Conservation (phyloP, 2,113 vertebrate species). For the Corythoichthys haematopterus region DNA sequence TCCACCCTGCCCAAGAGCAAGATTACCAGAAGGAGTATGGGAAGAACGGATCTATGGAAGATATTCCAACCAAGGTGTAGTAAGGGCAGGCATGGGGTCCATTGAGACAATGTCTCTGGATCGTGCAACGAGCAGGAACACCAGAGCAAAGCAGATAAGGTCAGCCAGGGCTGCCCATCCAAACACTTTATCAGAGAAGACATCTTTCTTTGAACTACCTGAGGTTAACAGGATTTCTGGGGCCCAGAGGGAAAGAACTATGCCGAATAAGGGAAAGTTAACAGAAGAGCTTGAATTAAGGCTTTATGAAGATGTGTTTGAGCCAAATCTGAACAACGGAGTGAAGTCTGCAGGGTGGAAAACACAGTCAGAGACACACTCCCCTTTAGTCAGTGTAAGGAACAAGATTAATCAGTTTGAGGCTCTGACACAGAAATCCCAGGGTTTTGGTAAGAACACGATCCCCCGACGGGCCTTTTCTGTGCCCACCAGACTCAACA, state of each 20-base stretch:
- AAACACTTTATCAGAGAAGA: slow-evolving; percentile 3
- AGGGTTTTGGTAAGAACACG: slow-evolving; percentile 14
- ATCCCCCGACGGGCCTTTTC: slow-evolving; percentile 52
- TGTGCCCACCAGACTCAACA: slow-evolving; percentile 36
- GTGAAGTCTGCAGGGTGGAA: slow-evolving; percentile 22
- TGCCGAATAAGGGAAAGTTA: background rate
- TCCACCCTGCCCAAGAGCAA: slow-evolving; percentile 10
- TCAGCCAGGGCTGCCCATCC: slow-evolving; percentile 15
- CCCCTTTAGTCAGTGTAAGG: slow-evolving; percentile 57
- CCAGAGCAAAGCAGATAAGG: slow-evolving; percentile 38
- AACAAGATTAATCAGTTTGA: slow-evolving; percentile 75
- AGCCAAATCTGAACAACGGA: slow-evolving; percentile 19
- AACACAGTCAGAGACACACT: slow-evolving; percentile 1
- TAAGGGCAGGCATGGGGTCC: background rate
- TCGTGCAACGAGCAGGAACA: slow-evolving; percentile 41
- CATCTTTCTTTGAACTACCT: background rate
- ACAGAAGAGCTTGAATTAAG: background rate
- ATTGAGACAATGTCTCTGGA: slow-evolving; percentile 52
- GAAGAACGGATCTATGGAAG: slow-evolving; percentile 9
- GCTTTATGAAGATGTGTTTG: slow-evolving; percentile 45
- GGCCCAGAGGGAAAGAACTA: slow-evolving; percentile 5
- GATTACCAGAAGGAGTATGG: slow-evolving; percentile 7
- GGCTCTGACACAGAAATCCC: slow-evolving; percentile 55
- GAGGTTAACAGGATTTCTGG: background rate
- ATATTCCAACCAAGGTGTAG: slow-evolving; percentile 11